Base-by-base conservation (phyloP, 2,888 invertebrate genomes). In the Cosmopolites sordidus region DNA sequence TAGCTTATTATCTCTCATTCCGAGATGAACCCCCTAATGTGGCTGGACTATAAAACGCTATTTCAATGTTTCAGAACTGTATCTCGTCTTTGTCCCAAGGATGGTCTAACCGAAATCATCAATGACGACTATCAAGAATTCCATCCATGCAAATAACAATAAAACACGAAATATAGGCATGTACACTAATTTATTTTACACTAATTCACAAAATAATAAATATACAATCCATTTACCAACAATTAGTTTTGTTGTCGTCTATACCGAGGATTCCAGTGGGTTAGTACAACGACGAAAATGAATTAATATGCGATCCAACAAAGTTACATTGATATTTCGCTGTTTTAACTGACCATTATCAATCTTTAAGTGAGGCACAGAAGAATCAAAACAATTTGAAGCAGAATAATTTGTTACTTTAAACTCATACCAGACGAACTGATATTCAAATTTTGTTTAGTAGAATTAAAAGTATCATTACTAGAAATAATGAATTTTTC, bases 141-240 rank as follows among this genome's bases (percentile, higher is more conserved):
- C 16, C n/a, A 15, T 16, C 14, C 43, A 8, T 58, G 56, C 41
- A 43, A 48, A 47, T 29, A 30, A 40, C 4, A 43, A 17, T 43
- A 51, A 62, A 57, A 58, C 48, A 47, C 14, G 54, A 58, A 48
- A 43, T n/a, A 48, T 48, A 61, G 64, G 67, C 67, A 67, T 66
- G 65, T 67, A 69, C 66, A 69, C 68, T 69, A 68, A 61, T 66
- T 70, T 67, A 67, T 68, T 70, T 68, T 70, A 70, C 70, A 70
- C 69, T 72, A 72, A 70, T 69, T 70, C 71, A 72, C 68, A 72
- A 71, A 73, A 69, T 72, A 69, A 69, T 70, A 66, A 68, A 69
- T 70, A 66, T 71, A 72, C 72, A 72, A 65, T 71, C 66, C 66
- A 70, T 68, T 57, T 64, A 61, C 59, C 60, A 62, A 60, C 62